A percentile compares a stretch with the other conserved stretches of the same genome.
Conservation (phyloP, 2,888 invertebrate genomes). For the Arrhopalites spinosus region DNA sequence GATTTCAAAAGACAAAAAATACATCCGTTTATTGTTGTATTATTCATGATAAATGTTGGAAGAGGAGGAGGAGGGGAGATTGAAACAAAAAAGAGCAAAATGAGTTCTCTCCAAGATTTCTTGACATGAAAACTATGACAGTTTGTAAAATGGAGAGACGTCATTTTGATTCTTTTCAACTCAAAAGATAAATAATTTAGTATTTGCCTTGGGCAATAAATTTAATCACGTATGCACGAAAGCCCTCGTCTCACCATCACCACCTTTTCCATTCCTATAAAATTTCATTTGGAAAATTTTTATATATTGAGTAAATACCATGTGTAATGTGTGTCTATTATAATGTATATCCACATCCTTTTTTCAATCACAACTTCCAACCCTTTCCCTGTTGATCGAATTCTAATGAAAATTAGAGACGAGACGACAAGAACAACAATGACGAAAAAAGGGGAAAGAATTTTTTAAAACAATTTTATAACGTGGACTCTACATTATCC, state of each 20-base stretch:
- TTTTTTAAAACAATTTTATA: too few relatives aligned
- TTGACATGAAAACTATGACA: too few relatives aligned
- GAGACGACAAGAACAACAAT: not conserved
- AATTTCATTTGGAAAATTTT: not conserved
- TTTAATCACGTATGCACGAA: slow-evolving; percentile 22
- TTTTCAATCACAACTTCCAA: not conserved
- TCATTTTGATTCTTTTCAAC: slow-evolving; percentile 11
- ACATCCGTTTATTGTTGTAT: slow-evolving; percentile 11
- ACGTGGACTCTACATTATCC: too few relatives aligned
- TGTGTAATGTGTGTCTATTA: not conserved
- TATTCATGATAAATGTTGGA: slow-evolving; percentile 20
- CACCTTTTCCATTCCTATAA: not conserved
- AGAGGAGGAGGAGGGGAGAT: too few relatives aligned
- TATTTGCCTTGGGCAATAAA: slow-evolving; percentile 21
- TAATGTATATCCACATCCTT: slow-evolving; percentile 1
- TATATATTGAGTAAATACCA: not conserved
- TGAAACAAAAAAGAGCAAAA: too few relatives aligned
- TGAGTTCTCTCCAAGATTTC: too few relatives aligned
- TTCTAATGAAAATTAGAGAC: slow-evolving; percentile 22
- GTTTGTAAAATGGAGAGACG: too few relatives aligned
- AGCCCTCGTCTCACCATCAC: not conserved
- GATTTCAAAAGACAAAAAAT: slow-evolving; percentile 20
- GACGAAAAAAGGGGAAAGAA: too few relatives aligned
- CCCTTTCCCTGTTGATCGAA: slow-evolving; percentile 20
- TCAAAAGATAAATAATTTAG: slow-evolving; percentile 20